These are phyloP conservation scores for Chelidonichthys spinosus DNA, from an alignment of 2,797 vertebrate genomes.

Conservation along the genomic window DNA sequence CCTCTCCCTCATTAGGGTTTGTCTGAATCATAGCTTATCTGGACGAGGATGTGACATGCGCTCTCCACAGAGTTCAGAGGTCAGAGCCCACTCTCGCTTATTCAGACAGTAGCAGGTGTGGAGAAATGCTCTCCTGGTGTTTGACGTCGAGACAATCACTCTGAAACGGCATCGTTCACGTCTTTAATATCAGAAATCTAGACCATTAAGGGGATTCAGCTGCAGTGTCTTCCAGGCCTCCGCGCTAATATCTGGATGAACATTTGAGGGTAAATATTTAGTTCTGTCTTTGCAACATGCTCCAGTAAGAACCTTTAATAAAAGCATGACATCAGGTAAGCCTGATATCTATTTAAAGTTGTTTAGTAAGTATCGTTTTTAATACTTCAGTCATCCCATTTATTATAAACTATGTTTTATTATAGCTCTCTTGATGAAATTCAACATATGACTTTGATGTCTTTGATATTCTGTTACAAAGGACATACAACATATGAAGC, in stretches of 20 bases:
- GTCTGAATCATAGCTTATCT: constrained; percentile 24
- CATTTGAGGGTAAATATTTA: neutral
- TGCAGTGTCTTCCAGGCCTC: neutral
- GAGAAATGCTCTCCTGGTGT: constrained; percentile 17
- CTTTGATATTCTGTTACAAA: neutral
- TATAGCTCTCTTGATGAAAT: neutral
- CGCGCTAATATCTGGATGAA: neutral
- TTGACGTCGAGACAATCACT: constrained; percentile 13
- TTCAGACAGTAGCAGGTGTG: constrained; percentile 71
- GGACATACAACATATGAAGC: neutral
- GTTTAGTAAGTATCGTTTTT: neutral
- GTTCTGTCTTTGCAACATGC: neutral
- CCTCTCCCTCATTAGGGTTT: constrained; percentile 64
- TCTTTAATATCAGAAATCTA: constrained; percentile 6
- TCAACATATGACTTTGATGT: neutral
- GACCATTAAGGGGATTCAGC: neutral
- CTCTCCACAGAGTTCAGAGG: constrained; percentile 47
- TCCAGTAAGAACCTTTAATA: neutral
- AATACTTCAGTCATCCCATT: neutral
- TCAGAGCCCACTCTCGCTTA: constrained; percentile 40
- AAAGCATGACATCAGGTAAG: neutral
- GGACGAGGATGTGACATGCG: constrained; percentile 3
- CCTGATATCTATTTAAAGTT: neutral
- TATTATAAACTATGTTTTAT: neutral
- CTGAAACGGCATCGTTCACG: constrained; percentile 9